Conservation (phyloP, 1,140 invertebrate genomes). For the Drosophila rhopaloa region DNA sequence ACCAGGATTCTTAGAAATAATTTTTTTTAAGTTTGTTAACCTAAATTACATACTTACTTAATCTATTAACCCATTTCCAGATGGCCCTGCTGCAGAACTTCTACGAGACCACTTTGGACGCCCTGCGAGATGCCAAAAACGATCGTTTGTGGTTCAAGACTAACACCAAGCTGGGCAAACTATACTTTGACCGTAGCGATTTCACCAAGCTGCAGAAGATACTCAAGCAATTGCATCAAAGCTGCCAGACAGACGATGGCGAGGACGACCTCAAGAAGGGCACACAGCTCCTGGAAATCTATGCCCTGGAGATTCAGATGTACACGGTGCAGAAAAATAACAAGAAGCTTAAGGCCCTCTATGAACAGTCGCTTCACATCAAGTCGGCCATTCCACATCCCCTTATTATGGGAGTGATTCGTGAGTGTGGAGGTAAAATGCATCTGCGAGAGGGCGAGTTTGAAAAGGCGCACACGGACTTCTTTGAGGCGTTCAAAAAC, state of each 20-base stretch:
- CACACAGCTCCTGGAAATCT: slow-evolving; percentile 99
- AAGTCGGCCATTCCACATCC: slow-evolving; percentile 99
- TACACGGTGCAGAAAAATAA: slow-evolving; percentile 99
- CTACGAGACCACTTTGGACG: slow-evolving; percentile 99
- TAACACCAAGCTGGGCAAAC: slow-evolving; percentile 99
- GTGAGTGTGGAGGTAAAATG: slow-evolving; percentile 99
- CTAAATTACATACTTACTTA: too few relatives aligned
- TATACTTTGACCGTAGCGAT: slow-evolving; percentile 98
- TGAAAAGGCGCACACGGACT: slow-evolving; percentile 99
- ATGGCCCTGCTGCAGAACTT: slow-evolving; percentile 99
- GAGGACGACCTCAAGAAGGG: slow-evolving; percentile 99
- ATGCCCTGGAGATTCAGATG: slow-evolving; percentile 99
- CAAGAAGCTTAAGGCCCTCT: slow-evolving; percentile 98
- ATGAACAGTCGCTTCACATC: slow-evolving; percentile 99
- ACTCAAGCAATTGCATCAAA: slow-evolving; percentile 98
- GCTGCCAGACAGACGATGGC: slow-evolving; percentile 99
- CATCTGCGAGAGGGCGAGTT: slow-evolving; percentile 99
- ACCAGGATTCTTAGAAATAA: too few relatives aligned
- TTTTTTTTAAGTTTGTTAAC: too few relatives aligned
- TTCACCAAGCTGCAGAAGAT: slow-evolving; percentile 98
- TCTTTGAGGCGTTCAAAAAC: slow-evolving; percentile 99
- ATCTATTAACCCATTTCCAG: slow-evolving; percentile 85
- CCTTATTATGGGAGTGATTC: slow-evolving; percentile 99
- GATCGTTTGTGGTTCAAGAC: slow-evolving; percentile 99
- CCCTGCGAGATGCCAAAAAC: slow-evolving; percentile 99